Evolutionary conservation across 2,888 invertebrate species (phyloP).

Genomic region (Rhopalosiphum nymphaeae): DNA sequence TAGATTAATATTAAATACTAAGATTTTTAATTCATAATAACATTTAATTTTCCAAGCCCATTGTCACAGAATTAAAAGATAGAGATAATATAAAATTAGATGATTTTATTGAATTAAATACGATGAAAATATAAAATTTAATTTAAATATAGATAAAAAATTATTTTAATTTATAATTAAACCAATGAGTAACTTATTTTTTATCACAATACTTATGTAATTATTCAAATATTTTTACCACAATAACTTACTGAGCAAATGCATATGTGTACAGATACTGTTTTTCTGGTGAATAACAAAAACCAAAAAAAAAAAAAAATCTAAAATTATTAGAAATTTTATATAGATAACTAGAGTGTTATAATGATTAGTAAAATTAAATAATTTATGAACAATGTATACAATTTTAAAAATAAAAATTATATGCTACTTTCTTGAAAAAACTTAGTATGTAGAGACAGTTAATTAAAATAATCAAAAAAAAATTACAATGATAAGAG

Average conservation of each 20-base stretch:
- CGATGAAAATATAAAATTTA: not conserved
- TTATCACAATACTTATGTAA: too few species aligned
- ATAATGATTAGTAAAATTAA: not conserved
- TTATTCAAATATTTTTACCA: too few species aligned
- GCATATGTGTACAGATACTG: too few species aligned
- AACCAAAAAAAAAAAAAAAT: not conserved
- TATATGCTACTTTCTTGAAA: not conserved
- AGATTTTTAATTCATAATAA: too few species aligned
- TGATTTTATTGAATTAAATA: not conserved
- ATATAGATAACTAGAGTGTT: not conserved
- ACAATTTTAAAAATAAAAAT: not conserved
- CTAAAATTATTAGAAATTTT: not conserved
- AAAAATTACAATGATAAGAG: too few species aligned
- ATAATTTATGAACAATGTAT: not conserved
- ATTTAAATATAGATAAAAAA: not conserved
- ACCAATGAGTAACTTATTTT: not conserved
- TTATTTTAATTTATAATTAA: not conserved
- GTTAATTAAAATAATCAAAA: not conserved
- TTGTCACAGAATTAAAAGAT: too few species aligned
- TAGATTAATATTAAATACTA: too few species aligned
- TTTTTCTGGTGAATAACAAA: not conserved
- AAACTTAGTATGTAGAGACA: not conserved
- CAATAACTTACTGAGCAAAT: too few species aligned
- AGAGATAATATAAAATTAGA: not conserved
- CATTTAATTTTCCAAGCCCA: too few species aligned